These are phyloP conservation scores for Chrysodeixis includens DNA, from an alignment of 2,888 invertebrate species.

Conservation along the genomic window DNA sequence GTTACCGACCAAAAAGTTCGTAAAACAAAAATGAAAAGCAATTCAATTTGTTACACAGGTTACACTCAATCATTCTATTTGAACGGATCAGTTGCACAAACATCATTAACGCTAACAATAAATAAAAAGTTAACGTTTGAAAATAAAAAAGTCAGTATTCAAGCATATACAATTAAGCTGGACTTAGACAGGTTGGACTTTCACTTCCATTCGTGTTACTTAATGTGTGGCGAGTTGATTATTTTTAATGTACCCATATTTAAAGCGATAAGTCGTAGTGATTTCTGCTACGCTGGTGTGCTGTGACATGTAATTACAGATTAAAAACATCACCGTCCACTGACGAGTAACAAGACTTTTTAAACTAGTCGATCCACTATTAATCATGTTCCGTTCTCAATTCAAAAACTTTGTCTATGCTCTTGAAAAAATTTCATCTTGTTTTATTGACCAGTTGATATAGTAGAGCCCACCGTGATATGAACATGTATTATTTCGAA, in stretches of 20 bases:
- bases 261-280: slow-evolving; percentile 35
- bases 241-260: slow-evolving; percentile 48
- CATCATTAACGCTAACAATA: slow-evolving; percentile 14
- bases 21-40: background rate
- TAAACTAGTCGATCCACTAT: too few species aligned
- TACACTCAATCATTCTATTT: too few species aligned
- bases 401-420: too few species aligned
- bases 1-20: background rate
- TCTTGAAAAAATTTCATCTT: too few species aligned
- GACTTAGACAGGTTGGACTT: slow-evolving; percentile 46
- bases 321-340: slow-evolving; percentile 25
- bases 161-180: slow-evolving; percentile 36
- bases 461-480: too few species aligned
- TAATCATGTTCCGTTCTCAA: background rate
- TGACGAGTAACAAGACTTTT: slow-evolving; percentile 15
- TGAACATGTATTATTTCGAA: too few species aligned
- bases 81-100: slow-evolving; percentile 28
- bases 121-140: slow-evolving; percentile 24
- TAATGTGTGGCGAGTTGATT: slow-evolving; percentile 50
- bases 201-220: slow-evolving; percentile 54
- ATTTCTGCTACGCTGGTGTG: slow-evolving; percentile 42
- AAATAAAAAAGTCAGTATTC: slow-evolving; percentile 25
- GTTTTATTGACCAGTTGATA: too few species aligned
- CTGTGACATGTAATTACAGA: slow-evolving; percentile 41
- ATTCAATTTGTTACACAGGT: background rate